A percentile compares a stretch with the other conserved stretches of the same genome.
Evolutionary conservation across 2,113 vertebrate species (phyloP).

Genomic region (Nothoprocta perdicaria): DNA sequence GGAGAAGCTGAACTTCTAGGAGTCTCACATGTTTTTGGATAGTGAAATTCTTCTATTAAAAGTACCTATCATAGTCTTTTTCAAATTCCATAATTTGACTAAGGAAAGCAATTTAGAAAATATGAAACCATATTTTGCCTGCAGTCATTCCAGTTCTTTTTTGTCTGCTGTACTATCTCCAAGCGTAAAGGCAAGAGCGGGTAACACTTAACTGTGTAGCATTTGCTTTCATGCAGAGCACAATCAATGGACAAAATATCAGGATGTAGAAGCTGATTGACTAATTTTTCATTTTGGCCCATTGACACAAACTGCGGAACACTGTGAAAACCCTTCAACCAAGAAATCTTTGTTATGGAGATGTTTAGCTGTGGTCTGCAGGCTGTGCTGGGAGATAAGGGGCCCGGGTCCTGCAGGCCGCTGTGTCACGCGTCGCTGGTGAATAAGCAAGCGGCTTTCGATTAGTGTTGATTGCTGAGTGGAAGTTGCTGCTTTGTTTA

Average conservation of each 20-base stretch:
- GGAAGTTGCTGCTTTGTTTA: neutral
- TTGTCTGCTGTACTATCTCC: neutral
- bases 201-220: neutral
- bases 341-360: neutral
- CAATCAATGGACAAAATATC: conserved; percentile 5
- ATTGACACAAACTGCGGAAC: neutral
- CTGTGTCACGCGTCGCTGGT: neutral
- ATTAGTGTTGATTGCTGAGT: neutral
- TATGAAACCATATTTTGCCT: neutral
- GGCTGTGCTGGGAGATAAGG: conserved; percentile 6
- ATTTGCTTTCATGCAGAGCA: conserved; percentile 4
- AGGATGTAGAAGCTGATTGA: neutral
- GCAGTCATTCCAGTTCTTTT: neutral
- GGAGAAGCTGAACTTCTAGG: neutral
- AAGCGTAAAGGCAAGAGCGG: neutral
- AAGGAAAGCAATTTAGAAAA: conserved; percentile 12
- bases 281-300: neutral
- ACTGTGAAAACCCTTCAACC: neutral
- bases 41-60: neutral
- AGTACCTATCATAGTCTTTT: neutral
- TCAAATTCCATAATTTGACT: neutral
- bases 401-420: neutral
- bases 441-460: conserved; percentile 14
- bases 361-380: neutral
- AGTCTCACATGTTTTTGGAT: neutral